phyloP scores from a whole-genome alignment of 2,888 invertebrate genomes.

The Caenorhabditis afra region DNA sequence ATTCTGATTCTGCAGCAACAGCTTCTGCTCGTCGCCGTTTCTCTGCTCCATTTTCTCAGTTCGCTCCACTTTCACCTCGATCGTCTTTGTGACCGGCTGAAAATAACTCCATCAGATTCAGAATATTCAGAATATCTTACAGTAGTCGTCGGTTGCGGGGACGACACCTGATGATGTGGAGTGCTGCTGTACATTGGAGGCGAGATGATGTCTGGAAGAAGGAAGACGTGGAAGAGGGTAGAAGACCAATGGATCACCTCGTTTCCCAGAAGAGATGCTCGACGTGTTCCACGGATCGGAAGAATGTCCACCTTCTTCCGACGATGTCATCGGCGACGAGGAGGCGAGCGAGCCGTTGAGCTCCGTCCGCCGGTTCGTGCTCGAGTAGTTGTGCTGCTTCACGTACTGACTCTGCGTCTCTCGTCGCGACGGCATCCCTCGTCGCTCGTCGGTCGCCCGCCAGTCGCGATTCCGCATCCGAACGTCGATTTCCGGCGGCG shows the following conservation, averaged over 20 bases:
- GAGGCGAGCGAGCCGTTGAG: slow-evolving; percentile 58
- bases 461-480: slow-evolving; percentile 49
- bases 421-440: slow-evolving; percentile 33
- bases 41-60: slow-evolving; percentile 58
- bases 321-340: slow-evolving; percentile 67
- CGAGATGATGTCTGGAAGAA: slow-evolving; percentile 46
- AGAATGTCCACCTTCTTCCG: slow-evolving; percentile 63
- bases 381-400: slow-evolving; percentile 56
- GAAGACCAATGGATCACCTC: slow-evolving; percentile 11
- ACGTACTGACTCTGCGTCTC: slow-evolving; percentile 56
- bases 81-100: slow-evolving; percentile 60
- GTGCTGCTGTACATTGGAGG: slow-evolving; percentile 62
- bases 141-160: slow-evolving; percentile 17
- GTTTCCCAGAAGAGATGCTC: slow-evolving; percentile 53
- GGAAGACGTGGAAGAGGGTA: neutral
- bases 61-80: slow-evolving; percentile 66
- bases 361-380: slow-evolving; percentile 44
- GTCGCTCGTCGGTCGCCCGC: slow-evolving; percentile 36
- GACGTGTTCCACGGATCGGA: slow-evolving; percentile 61
- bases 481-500: slow-evolving; percentile 50
- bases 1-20: no score
- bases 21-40: neutral
- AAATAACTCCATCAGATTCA: neutral
- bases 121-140: no score
- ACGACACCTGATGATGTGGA: slow-evolving; percentile 42